Evolutionary conservation across 2,797 vertebrate species (phyloP).

Genomic region (Manis crassicaudata): DNA sequence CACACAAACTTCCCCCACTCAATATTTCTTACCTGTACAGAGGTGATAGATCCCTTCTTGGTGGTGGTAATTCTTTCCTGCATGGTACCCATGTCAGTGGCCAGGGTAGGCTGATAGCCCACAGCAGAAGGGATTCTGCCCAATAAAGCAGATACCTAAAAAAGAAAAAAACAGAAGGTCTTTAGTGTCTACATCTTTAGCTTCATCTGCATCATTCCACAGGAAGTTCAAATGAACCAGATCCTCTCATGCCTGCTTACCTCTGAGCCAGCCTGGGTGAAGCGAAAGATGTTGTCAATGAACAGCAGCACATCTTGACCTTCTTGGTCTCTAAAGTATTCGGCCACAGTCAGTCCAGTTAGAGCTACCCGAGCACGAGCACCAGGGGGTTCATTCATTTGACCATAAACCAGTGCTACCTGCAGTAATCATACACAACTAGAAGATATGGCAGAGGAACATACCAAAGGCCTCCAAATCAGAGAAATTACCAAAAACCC

Average conservation of each 20-base stretch:
- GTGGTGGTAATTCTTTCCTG: constrained; percentile 99
- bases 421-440: constrained; percentile 68
- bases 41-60: constrained; percentile 98
- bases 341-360: constrained; percentile 95
- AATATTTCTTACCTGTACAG: constrained; percentile 91
- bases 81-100: constrained; percentile 99
- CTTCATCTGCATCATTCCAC: neutral
- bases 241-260: constrained; percentile 77
- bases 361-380: constrained; percentile 96
- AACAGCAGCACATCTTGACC: constrained; percentile 99
- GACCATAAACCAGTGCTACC: constrained; percentile 98
- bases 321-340: constrained; percentile 99
- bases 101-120: constrained; percentile 98
- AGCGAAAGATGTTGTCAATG: constrained; percentile 99
- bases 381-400: constrained; percentile 98
- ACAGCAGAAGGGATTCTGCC: constrained; percentile 98
- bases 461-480: neutral
- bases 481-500: neutral
- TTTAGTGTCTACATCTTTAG: neutral
- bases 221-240: neutral
- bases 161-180: rapidly evolving
- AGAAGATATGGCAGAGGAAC: neutral
- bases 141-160: constrained; percentile 95
- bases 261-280: constrained; percentile 99
- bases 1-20: neutral